A percentile compares a stretch with the other conserved stretches of the same genome.
Evolutionary conservation across 2,888 invertebrate genomes (phyloP).

Genomic region (Fabriciana adippe): DNA sequence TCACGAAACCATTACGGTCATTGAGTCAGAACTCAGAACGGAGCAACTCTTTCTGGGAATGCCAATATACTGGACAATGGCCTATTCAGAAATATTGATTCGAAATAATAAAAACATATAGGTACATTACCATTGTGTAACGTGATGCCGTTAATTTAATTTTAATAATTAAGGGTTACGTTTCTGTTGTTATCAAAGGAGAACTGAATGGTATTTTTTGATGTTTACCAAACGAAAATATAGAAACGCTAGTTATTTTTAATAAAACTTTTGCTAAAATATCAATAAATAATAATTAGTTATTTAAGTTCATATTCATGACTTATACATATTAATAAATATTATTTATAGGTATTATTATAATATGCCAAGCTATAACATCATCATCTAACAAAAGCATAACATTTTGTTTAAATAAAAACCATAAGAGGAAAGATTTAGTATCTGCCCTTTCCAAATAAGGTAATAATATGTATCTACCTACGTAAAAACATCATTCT

Average conservation of each 20-base stretch:
- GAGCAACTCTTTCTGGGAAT: conserved; percentile 33
- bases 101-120: conserved; percentile 12
- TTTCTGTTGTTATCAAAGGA: background rate
- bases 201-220: no score
- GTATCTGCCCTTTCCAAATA: background rate
- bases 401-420: background rate
- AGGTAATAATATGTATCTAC: background rate
- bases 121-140: conserved; percentile 15
- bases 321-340: no score
- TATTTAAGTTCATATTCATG: no score
- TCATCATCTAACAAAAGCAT: background rate
- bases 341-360: background rate
- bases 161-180: conserved; percentile 6
- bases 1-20: conserved; percentile 44
- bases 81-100: conserved; percentile 25
- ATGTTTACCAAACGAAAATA: no score
- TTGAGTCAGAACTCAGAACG: conserved; percentile 33
- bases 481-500: no score
- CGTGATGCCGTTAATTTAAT: conserved; percentile 10
- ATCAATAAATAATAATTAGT: no score
- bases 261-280: no score
- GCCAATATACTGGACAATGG: conserved; percentile 24
- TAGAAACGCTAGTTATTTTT: no score
- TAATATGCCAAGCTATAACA: background rate
- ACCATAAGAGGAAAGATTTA: conserved; percentile 7